Base-by-base conservation (phyloP, 2,797 vertebrate species). In the Perodicticus potto region DNA sequence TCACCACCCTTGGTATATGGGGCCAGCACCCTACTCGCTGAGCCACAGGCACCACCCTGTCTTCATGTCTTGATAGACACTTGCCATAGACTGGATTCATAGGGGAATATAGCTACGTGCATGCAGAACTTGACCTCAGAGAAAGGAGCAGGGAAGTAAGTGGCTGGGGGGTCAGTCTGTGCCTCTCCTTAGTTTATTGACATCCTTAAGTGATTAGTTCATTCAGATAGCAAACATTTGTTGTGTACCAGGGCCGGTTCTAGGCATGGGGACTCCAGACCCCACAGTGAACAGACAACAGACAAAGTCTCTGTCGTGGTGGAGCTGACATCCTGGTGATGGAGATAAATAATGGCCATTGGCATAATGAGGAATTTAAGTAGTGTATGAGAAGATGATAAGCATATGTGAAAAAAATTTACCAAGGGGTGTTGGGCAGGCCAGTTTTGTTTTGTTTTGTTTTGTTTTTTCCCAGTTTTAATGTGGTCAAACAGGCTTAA, bases 181-280 rank as follows among this genome's bases (percentile, higher is more conserved):
- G 98, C 92, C 98, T 98, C 98, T 98, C 98, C 98, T 98, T 99
- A 98, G 98, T 98, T 98, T 99, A 57, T 89, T 57, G 63, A n/a
- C 55, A 55, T 34, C 34, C 65, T 69, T 74, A 70, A 91, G 23
- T 37, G 69, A 86, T 76, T 32, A 17, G 34, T 45, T 84, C 23
- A 84, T 70, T 76, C 53, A 45, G 57, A 55, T 69, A 61, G 40
- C 17, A 83, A 89, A 67, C 27, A 78, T 27, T 80, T 81, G 10
- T 59, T 93, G 59, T 74, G 57, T 80, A 6, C 25, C 57, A 22
- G 40, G 19, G 34, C 29, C 43, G 49, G 34, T 70, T 57, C 57
- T 34, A n/a, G 70, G 17, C 65, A n/a, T 34, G 65, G 16, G 25
- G 32, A 61, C 29, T 57, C 4, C 17, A 12, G 70, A 70, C 29